Percentiles rank a stretch among this genome's conserved stretches.
phyloP scores from a whole-genome alignment of 2,113 vertebrate genomes.

The Acrocephalus kingi region DNA sequence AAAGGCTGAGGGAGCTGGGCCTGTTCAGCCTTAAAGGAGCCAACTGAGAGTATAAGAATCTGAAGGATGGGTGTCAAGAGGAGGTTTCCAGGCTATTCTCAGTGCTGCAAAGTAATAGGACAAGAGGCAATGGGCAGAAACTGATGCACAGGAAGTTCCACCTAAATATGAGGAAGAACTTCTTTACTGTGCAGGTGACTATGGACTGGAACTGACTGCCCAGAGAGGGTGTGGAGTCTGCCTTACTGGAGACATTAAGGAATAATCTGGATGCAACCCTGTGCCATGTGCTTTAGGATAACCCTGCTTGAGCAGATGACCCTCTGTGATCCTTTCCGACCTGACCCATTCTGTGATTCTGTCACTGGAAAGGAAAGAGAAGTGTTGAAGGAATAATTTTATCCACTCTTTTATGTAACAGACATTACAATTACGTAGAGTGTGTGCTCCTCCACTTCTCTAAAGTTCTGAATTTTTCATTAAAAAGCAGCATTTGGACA shows the following conservation, averaged over 20 bases:
- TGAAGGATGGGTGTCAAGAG: neutral
- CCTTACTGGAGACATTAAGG: neutral
- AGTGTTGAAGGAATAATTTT: neutral
- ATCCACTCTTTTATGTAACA: neutral
- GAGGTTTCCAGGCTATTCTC: neutral
- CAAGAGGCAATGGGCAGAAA: neutral
- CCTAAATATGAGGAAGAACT: neutral
- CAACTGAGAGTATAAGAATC: no score
- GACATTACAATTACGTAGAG: neutral
- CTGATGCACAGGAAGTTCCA: neutral
- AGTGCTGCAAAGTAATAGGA: rapidly evolving
- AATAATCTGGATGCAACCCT: neutral
- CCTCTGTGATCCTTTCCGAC: neutral
- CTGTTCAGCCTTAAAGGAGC: neutral
- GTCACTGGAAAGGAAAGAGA: neutral
- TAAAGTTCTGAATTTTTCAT: neutral
- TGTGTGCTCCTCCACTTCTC: neutral
- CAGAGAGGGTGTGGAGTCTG: neutral
- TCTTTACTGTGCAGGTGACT: neutral
- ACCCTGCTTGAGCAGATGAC: neutral
- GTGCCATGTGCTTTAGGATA: neutral
- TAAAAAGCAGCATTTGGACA: neutral
- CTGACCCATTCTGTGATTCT: neutral
- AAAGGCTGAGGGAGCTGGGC: neutral
- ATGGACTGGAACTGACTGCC: neutral